Evolutionary conservation across 2,113 vertebrate species (phyloP).

Genomic region (Tor tambroides): DNA sequence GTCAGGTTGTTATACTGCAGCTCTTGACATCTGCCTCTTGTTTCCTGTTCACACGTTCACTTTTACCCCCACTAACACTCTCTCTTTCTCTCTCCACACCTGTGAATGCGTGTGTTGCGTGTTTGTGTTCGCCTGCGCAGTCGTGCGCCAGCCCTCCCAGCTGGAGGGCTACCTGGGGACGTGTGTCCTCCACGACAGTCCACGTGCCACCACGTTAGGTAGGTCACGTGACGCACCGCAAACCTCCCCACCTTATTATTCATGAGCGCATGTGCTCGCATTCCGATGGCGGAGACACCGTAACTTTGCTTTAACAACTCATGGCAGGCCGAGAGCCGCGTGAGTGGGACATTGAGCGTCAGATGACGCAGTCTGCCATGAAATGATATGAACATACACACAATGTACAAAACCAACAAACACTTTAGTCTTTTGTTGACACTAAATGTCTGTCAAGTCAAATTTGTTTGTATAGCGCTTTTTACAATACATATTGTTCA

Average conservation of each 20-base stretch:
- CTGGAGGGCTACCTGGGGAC: constrained; percentile 83
- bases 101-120: constrained; percentile 54
- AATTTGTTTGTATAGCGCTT: background rate
- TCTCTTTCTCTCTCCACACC: constrained; percentile 64
- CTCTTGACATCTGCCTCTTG: constrained; percentile 40
- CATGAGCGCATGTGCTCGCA: background rate
- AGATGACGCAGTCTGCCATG: background rate
- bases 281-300: background rate
- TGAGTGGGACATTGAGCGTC: background rate
- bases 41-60: constrained; percentile 18
- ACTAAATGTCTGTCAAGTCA: background rate
- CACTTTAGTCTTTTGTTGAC: background rate
- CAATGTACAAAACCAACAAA: background rate
- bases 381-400: background rate
- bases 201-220: constrained; percentile 81
- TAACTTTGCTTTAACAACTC: background rate
- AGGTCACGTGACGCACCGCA: constrained; percentile 64
- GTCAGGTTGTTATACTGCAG: constrained; percentile 30
- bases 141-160: constrained; percentile 82
- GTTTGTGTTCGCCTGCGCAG: constrained; percentile 63
- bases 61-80: constrained; percentile 55
- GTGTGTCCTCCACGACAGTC: constrained; percentile 82
- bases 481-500: background rate
- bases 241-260: constrained; percentile 39
- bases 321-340: background rate